Evolutionary conservation across 2,888 invertebrate species (phyloP).

Genomic region (Ctena decussata): DNA sequence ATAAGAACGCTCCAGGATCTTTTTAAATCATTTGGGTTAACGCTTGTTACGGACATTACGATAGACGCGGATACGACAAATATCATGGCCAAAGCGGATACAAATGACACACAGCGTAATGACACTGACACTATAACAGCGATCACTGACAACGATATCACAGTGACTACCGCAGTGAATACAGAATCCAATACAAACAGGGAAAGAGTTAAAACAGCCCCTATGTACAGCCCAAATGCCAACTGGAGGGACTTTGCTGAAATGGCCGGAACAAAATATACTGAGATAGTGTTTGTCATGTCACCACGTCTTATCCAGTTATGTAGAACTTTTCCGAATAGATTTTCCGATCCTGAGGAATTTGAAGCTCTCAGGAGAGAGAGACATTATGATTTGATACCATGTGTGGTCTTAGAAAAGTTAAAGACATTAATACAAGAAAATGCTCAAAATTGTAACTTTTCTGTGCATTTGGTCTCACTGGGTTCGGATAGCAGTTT

Average conservation of each 20-base stretch:
- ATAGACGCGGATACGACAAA: too few relatives aligned
- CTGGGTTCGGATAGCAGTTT: background rate
- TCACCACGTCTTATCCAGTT: background rate
- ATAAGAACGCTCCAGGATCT: background rate
- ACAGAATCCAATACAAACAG: too few relatives aligned
- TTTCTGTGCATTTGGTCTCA: background rate
- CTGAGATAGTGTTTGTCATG: background rate
- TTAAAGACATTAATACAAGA: background rate
- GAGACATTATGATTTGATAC: background rate
- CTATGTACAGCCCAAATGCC: too few relatives aligned
- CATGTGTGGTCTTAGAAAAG: background rate
- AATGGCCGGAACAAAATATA: background rate
- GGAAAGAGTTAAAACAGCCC: too few relatives aligned
- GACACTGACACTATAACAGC: too few relatives aligned
- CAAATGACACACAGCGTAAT: too few relatives aligned
- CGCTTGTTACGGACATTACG: background rate
- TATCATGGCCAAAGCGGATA: too few relatives aligned
- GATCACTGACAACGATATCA: background rate
- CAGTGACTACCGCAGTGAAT: background rate
- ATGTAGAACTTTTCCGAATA: background rate
- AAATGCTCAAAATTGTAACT: background rate
- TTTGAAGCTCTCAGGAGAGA: background rate
- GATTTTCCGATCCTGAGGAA: background rate
- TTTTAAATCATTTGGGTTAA: background rate
- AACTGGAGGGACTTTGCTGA: slow-evolving; percentile 1